Evolutionary conservation across 2,888 invertebrate species (phyloP), one percentile per base, ranked within the genome.

Genomic region (Diplolepis rosae): DNA sequence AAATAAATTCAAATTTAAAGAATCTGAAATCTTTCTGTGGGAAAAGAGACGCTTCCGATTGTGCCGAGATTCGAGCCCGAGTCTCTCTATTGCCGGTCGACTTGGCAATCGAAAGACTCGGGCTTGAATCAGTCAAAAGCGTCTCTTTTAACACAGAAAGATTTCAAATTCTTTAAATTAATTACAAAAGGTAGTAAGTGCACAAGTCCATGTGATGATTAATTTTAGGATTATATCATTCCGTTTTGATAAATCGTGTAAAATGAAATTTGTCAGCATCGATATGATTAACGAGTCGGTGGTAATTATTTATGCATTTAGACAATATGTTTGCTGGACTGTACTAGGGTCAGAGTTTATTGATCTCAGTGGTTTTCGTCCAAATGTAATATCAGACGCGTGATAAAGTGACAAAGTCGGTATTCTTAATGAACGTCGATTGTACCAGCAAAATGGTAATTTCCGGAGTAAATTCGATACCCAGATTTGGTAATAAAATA

Each of bases 261-360:
- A 61, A 61, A 61, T n/a, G 39, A 39, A 39, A 61, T 61, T 61
- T 39, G 39, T 61, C 61, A 24, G 24, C 35, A 39, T 50, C 50
- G 50, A n/a, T 61, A 39, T 61, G 39, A 61, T 61, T 39, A 61
- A 39, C 61, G 39, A 61, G 61, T 39, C 5, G 39, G 7, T 39
- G 39, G 61, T n/a, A 61, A 61, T 61, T 61, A 61, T 61, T 61
- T 39, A 61, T 39, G 61, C 35, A 61, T 61, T 61, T 39, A 13
- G n/a, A 35, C 35, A 39, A 35, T 24, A 61, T 61, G 61, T n/a
- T 61, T n/a, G 24, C 35, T 22, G 11, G n/a, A 27, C 39, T 39
- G 39, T 39, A 24, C 61, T 39, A 24, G 39, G 27, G 24, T 61
- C 61, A 24, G 5, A 39, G 39, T 61, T 39, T 61, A 61, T 61